These are phyloP conservation scores for Rhagologus leucostigma DNA, from an alignment of 2,113 vertebrate species.

Conservation along the genomic window DNA sequence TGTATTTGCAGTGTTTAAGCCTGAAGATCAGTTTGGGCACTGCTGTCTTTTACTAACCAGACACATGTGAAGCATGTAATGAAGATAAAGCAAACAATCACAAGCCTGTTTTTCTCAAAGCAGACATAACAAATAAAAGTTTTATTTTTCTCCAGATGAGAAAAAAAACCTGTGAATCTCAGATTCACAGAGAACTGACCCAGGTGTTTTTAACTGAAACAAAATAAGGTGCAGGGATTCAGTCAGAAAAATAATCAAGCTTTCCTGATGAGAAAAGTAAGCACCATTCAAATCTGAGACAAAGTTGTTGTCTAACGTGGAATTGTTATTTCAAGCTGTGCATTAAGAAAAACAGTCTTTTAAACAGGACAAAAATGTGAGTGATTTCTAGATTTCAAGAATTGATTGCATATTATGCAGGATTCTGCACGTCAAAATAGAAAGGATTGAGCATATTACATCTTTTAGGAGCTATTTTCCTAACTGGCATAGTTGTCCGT, in stretches of 20 bases:
- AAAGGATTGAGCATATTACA: background rate
- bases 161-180: background rate
- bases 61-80: background rate
- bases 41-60: background rate
- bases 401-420: conserved; percentile 40
- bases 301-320: background rate
- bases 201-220: background rate
- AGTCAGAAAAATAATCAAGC: background rate
- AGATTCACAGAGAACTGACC: background rate
- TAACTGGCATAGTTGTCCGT: background rate
- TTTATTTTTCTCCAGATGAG: background rate
- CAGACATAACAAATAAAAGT: background rate
- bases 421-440: background rate
- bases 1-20: background rate
- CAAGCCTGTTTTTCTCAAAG: background rate
- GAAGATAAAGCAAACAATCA: background rate
- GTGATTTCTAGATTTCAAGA: background rate
- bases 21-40: background rate
- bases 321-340: background rate
- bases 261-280: background rate
- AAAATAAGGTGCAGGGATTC: background rate
- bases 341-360: background rate
- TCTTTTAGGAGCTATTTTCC: conserved; percentile 33
- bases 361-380: background rate
- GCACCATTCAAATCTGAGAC: background rate